Evolutionary conservation across 2,888 invertebrate genomes (phyloP).

Genomic region (Embidobia sp.): DNA sequence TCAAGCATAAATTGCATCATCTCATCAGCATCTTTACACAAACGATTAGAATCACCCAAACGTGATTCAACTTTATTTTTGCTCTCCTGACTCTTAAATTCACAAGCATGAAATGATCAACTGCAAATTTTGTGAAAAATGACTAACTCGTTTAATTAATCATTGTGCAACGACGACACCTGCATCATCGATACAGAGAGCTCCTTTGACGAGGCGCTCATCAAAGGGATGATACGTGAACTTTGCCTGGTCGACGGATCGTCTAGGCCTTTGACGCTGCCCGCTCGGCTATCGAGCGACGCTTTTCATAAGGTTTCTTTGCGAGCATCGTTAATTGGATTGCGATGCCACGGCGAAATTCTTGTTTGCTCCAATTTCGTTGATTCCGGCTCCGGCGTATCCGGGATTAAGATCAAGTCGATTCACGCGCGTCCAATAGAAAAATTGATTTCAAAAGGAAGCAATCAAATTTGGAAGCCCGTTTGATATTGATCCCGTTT

Average conservation of each 20-base stretch:
- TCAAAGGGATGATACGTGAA: conserved; percentile 26
- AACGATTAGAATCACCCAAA: too few species aligned
- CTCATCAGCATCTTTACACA: too few species aligned
- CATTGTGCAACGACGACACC: background rate
- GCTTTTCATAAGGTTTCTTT: conserved; percentile 53
- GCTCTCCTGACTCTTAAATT: too few species aligned
- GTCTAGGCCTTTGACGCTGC: conserved; percentile 30
- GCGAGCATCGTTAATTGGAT: conserved; percentile 43
- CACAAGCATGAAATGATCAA: too few species aligned
- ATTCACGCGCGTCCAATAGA: background rate
- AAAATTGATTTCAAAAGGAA: conserved; percentile 12
- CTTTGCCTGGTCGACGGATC: conserved; percentile 1
- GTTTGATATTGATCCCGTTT: background rate
- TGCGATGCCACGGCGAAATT: conserved; percentile 18
- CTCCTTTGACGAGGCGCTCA: conserved; percentile 8
- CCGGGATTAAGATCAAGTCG: conserved; percentile 31
- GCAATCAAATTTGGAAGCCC: conserved; percentile 2
- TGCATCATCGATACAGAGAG: background rate
- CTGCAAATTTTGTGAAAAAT: too few species aligned
- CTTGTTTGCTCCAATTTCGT: conserved; percentile 38
- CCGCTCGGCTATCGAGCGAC: conserved; percentile 25
- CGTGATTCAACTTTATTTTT: too few species aligned
- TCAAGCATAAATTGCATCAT: too few species aligned
- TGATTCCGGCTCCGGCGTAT: conserved; percentile 11
- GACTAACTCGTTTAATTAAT: conserved; percentile 6